Evolutionary conservation across 2,888 invertebrate genomes (phyloP), one percentile per base, ranked within the genome.

Genomic region (Leptura quadrifasciata): DNA sequence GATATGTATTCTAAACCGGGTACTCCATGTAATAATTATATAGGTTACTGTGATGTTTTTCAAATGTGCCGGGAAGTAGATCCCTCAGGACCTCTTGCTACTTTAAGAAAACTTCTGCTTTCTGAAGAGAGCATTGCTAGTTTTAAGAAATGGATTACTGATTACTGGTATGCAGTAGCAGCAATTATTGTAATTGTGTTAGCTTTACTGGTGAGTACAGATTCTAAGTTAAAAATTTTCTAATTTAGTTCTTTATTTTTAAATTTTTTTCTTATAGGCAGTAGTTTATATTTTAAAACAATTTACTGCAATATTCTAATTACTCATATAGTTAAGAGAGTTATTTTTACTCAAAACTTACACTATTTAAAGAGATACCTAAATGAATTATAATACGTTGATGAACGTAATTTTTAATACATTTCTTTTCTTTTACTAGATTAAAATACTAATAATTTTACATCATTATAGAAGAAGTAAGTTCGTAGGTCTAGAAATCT

Each of bases 1-100:
- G 96, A 97, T 86, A 96, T 97, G 94, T 96, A 94, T 87, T 95
- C 97, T 31, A 97, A 97, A 86, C 96, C 98, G 0, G 98, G 98
- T 75, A 97, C 97, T 67, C 97, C 97, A 0, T 97, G 97, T 88
- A 97, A 97, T 88, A 96, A 97, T 87, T 97, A 97, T 89, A 82
- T 80, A 57, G 97, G 97, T 89, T 94, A 94, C 85, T 94, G 94
- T 86, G 94, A 94, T 86, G 93, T 93, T 71, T 93, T 93, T 84
- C 93, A 94, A 89, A 92, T 92, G 86, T 97, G 97, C 88, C 92
- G 97, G 83, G 97, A 97, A 90, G 96, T 97, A 76, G 97, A 97
- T 92, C 97, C 97, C 17, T 96, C 96, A 0, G 97, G 97, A 9
- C 97, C 97, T 15, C 90, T 97, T 85, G 97, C 97, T 15, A 97